These are phyloP conservation scores for Phycodurus eques DNA, from an alignment of 2,113 vertebrate genomes.

Conservation along the genomic window DNA sequence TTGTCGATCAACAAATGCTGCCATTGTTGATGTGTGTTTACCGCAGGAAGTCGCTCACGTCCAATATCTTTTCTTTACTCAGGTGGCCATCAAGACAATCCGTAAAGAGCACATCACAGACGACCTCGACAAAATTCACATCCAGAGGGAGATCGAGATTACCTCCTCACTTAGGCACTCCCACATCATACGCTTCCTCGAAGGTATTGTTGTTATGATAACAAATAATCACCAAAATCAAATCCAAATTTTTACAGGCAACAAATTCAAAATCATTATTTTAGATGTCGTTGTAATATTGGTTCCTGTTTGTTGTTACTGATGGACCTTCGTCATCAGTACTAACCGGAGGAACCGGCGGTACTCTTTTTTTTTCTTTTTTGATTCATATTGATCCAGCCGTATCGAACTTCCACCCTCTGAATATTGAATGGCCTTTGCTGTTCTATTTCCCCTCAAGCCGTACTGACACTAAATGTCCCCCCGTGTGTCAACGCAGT, in stretches of 20 bases:
- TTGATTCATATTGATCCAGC: neutral
- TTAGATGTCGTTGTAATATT: neutral
- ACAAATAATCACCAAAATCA: neutral
- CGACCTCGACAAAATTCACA: conserved; percentile 74
- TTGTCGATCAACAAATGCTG: neutral
- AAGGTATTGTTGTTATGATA: conserved; percentile 58
- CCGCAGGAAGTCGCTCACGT: no score
- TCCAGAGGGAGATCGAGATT: conserved; percentile 81
- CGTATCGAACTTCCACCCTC: neutral
- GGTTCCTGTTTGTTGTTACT: neutral
- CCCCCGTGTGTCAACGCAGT: conserved; percentile 55
- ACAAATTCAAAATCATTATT: neutral
- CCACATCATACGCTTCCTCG: conserved; percentile 76
- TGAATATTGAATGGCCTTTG: neutral
- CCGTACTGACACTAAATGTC: neutral
- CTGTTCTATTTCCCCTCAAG: neutral
- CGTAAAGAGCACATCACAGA: conserved; percentile 76
- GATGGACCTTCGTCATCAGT: neutral
- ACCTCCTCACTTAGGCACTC: conserved; percentile 72
- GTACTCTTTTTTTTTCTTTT: neutral
- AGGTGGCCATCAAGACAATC: conserved; percentile 81
- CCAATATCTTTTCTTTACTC: neutral
- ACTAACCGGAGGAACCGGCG: neutral
- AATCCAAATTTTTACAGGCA: neutral
- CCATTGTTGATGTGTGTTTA: neutral